A percentile compares a stretch with the other conserved stretches of the same genome.
phyloP scores from a whole-genome alignment of 92 coral and sea anemone species.

The Epizoanthus stellaris region DNA sequence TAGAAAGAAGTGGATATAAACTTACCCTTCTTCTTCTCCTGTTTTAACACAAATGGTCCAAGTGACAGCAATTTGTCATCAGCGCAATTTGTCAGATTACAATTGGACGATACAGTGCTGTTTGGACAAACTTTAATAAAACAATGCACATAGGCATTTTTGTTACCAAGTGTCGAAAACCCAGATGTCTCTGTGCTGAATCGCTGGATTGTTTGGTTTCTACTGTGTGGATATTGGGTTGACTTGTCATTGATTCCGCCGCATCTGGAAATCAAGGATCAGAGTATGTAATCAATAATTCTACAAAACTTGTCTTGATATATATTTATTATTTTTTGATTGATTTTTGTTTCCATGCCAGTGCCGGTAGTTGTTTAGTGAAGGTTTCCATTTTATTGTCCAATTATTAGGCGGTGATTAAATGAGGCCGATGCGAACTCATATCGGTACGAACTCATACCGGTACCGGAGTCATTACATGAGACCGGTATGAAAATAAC shows the following conservation, averaged over 20 bases:
- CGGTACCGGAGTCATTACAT: no score
- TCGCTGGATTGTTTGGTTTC: neutral
- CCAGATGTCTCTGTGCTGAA: constrained; percentile 6
- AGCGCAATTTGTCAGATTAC: constrained; percentile 18
- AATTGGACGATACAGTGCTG: constrained; percentile 1
- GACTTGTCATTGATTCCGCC: neutral
- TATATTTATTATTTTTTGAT: no score
- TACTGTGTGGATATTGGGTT: neutral
- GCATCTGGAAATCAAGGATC: neutral
- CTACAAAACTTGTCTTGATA: neutral
- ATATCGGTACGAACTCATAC: no score
- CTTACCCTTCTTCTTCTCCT: neutral
- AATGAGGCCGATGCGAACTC: no score
- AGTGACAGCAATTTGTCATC: neutral
- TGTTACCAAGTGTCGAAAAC: constrained; percentile 8
- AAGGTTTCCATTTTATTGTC: no score
- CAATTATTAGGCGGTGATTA: no score
- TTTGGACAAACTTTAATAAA: constrained; percentile 10
- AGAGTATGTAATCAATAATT: neutral
- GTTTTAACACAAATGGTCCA: constrained; percentile 5
- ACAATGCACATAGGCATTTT: constrained; percentile 1
- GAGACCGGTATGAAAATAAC: no score
- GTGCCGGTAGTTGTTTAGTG: no score
- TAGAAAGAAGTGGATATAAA: neutral
- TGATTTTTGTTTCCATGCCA: no score